These are phyloP conservation scores for Arnoldichthys spilopterus DNA, from an alignment of 2,797 vertebrate species.

Conservation along the genomic window DNA sequence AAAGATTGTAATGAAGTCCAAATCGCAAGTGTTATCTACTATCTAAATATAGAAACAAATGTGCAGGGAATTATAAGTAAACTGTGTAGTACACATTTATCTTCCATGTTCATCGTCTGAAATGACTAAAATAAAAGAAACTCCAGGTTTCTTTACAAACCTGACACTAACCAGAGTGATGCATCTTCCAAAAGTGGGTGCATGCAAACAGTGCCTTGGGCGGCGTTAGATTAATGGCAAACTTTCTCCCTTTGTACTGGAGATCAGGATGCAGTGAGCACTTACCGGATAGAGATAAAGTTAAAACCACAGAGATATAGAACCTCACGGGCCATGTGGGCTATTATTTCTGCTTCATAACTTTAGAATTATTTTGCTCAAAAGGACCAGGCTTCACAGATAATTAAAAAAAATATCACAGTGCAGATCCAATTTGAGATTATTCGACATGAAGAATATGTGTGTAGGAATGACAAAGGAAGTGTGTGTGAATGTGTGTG, in stretches of 20 bases:
- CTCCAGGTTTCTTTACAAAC: conserved; percentile 11
- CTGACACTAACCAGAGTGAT: conserved; percentile 33
- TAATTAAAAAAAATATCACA: conserved; percentile 81
- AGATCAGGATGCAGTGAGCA: conserved; percentile 75
- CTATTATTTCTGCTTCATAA: conserved; percentile 82
- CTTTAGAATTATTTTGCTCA: conserved; percentile 77
- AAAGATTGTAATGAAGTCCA: conserved; percentile 4
- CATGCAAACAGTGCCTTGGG: conserved; percentile 41
- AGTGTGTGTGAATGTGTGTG: conserved; percentile 9
- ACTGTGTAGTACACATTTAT: conserved; percentile 29
- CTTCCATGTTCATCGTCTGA: conserved; percentile 29
- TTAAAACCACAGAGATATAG: conserved; percentile 74
- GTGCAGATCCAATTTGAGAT: conserved; percentile 83
- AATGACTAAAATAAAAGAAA: conserved; percentile 33
- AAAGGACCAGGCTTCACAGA: conserved; percentile 75
- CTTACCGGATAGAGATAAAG: conserved; percentile 79
- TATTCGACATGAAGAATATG: conserved; percentile 74
- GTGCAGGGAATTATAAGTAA: conserved; percentile 31
- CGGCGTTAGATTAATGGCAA: conserved; percentile 69
- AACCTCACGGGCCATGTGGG: conserved; percentile 67
- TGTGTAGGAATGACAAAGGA: conserved; percentile 45
- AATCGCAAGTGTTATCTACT: conserved; percentile 11
- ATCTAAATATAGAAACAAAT: conserved; percentile 13
- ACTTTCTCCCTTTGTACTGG: conserved; percentile 75
- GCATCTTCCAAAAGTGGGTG: conserved; percentile 32